These are phyloP conservation scores for Phrynosoma platyrhinos DNA, from an alignment of 2,113 vertebrate genomes.

Conservation along the genomic window DNA sequence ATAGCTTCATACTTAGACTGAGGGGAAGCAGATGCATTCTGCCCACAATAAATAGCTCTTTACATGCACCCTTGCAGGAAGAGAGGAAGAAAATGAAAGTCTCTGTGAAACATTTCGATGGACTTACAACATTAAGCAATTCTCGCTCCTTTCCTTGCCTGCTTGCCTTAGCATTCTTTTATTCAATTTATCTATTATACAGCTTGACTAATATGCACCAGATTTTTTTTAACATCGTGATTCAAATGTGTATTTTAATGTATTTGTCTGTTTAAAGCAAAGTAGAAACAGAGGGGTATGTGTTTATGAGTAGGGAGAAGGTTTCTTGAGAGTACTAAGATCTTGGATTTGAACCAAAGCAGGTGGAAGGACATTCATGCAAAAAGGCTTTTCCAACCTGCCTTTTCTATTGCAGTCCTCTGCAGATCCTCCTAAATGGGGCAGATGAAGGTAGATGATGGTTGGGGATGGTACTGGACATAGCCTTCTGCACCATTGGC, in stretches of 20 bases:
- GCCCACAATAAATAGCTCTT: slow-evolving; percentile 61
- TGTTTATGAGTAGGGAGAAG: neutral
- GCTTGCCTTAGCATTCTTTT: slow-evolving; percentile 73
- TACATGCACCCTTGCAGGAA: slow-evolving; percentile 63
- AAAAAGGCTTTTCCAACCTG: neutral
- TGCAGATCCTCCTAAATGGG: neutral
- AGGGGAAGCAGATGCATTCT: slow-evolving; percentile 77
- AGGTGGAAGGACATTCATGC: neutral
- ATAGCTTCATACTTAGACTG: slow-evolving; percentile 75
- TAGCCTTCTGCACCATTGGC: too few species aligned
- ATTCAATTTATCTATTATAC: slow-evolving; percentile 76
- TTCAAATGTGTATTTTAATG: slow-evolving; percentile 69
- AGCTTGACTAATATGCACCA: slow-evolving; percentile 78
- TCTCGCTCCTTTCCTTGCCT: slow-evolving; percentile 62
- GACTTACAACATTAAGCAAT: slow-evolving; percentile 73
- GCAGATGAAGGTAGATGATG: neutral
- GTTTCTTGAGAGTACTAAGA: neutral
- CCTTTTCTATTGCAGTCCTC: neutral
- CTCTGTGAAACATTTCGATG: slow-evolving; percentile 72
- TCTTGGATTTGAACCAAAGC: neutral
- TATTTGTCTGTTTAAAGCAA: slow-evolving; percentile 46
- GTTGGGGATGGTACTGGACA: too few species aligned
- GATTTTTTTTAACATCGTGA: slow-evolving; percentile 68
- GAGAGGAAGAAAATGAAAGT: slow-evolving; percentile 65
- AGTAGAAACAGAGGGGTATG: slow-evolving; percentile 52